Percentiles rank a stretch among this genome's conserved stretches.
phyloP scores from a whole-genome alignment of 2,888 invertebrate species.

The Zaprionus lineosus region DNA sequence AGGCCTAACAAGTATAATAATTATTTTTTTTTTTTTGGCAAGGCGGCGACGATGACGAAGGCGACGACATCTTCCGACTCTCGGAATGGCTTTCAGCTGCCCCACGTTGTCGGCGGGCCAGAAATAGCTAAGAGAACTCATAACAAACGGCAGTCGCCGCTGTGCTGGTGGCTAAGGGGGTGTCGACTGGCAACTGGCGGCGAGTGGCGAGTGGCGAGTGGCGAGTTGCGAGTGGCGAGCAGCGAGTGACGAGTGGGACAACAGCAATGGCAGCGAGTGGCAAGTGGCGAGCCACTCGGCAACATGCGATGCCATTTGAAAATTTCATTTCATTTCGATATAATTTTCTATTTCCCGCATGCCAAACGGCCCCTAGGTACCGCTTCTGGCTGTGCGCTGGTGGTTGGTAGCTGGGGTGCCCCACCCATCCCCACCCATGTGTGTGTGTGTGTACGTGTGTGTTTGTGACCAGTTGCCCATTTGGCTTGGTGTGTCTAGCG shows the following conservation, averaged over 20 bases:
- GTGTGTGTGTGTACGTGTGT: too few species aligned
- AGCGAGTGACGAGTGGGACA: conserved; percentile 32
- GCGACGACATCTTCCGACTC: conserved; percentile 60
- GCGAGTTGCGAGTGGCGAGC: conserved; percentile 31
- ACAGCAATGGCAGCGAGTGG: conserved; percentile 38
- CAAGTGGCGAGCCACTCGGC: conserved; percentile 48
- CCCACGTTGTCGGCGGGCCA: conserved; percentile 59
- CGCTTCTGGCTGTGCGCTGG: too few species aligned
- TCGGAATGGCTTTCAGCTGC: conserved; percentile 65
- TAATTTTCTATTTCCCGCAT: conserved; percentile 75
- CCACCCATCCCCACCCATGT: background rate
- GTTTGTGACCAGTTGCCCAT: conserved; percentile 22
- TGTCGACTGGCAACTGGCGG: too few species aligned
- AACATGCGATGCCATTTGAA: conserved; percentile 76
- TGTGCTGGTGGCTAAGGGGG: background rate
- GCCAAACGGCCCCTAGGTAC: conserved; percentile 75
- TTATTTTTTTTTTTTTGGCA: conserved; percentile 54
- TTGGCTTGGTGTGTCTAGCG: conserved; percentile 69
- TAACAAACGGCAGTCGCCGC: conserved; percentile 57
- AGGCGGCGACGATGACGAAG: conserved; percentile 52
- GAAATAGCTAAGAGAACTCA: conserved; percentile 77
- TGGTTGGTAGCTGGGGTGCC: too few species aligned
- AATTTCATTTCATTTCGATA: conserved; percentile 71
- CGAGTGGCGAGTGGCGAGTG: conserved; percentile 35
- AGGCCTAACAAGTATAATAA: conserved; percentile 64